Evolutionary conservation across 2,113 vertebrate genomes (phyloP).

Genomic region (Urocynchramus pylzowi): DNA sequence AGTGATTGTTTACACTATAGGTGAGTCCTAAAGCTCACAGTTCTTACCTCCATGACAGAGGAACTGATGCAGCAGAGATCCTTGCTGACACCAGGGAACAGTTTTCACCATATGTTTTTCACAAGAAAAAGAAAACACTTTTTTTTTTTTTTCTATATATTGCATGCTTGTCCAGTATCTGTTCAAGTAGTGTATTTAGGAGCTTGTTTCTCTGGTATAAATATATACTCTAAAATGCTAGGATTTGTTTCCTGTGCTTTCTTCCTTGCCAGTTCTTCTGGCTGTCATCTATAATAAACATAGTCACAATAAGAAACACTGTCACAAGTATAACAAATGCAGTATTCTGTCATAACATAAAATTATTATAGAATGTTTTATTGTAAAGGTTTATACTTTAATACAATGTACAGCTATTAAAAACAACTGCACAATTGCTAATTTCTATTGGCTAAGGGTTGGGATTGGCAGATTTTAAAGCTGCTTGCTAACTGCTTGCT

Average conservation of each 20-base stretch:
- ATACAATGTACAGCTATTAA: not conserved
- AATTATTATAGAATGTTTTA: not conserved
- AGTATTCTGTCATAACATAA: not conserved
- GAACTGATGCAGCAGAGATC: constrained; percentile 14
- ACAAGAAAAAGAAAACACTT: not conserved
- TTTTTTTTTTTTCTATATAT: not conserved
- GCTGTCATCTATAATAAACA: not conserved
- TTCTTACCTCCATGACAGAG: not conserved
- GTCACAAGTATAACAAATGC: not conserved
- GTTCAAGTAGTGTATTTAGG: not conserved
- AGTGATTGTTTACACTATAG: not conserved
- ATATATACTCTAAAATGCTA: not conserved
- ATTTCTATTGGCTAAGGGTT: not conserved
- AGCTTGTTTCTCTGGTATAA: not conserved
- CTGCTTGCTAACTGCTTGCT: not conserved
- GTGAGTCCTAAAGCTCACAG: not conserved
- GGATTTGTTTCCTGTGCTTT: not conserved
- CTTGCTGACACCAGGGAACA: not conserved
- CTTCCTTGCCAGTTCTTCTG: not conserved
- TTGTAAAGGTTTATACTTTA: not conserved
- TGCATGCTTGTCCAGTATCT: not conserved
- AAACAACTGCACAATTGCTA: not conserved
- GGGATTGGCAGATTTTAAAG: not conserved
- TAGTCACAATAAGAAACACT: not conserved
- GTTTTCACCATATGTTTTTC: not conserved